Base-by-base conservation (phyloP, 2,113 vertebrate species). In the Danionella cerebrum region DNA sequence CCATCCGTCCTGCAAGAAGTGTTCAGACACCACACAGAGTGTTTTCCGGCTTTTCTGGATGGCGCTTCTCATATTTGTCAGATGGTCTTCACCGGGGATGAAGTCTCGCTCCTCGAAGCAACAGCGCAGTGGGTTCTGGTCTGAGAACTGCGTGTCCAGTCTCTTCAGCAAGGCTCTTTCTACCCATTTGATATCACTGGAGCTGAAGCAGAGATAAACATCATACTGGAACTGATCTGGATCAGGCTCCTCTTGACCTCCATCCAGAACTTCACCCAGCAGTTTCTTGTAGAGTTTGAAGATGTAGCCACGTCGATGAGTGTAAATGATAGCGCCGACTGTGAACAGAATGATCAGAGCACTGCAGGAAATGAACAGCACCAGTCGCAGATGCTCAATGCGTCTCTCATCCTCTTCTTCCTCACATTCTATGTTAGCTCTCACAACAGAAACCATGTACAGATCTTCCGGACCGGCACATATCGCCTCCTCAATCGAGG, bases 101-200 rank as follows among this genome's bases (percentile, higher is more conserved):
- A 97, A 97, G 82, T 97, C 93, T 77, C 94, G 90, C 25, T 90
- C 92, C 72, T 97, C 95, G 19, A 97, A 93, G 76, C 92, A 97
- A 33, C 93, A 86, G 11, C 41, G 82, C 50, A 97, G 85, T 9
- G 71, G 67, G 64, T 96, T 97, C 36, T 78, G 82, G 12, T 87
- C 77, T 18, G 87, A 85, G 69, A 96, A 95, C 69, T 91, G 88
- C 1, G 82, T 73, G 44, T 97, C 94, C 19, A 97, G 73, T 48
- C 68, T 87, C 45, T 84, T 87, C 2, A 98, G 74, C 70, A 97
- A 74, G 8, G 89, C 87, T 1, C 75, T 81, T 63, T 94, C 91
- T 45, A 94, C 92, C 93, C 94, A 98, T 6, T 79, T 72, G 7
- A 94, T 94, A 78, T 97, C 90, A 2, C 63, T 89, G 68, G 76